These are phyloP conservation scores for Labia minor DNA, from an alignment of 2,888 invertebrate species.

Conservation along the genomic window DNA sequence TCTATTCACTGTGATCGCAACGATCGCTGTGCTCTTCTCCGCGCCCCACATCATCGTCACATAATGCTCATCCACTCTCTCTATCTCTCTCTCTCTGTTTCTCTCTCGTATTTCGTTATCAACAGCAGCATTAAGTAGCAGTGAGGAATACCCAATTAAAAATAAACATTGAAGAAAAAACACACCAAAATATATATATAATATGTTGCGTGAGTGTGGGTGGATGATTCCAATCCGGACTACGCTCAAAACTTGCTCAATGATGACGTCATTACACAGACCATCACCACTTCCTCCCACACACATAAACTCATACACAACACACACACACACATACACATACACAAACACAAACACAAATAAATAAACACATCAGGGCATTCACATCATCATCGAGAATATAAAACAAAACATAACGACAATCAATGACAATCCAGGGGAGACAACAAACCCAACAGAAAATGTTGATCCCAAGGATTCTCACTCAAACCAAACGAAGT, in stretches of 20 bases:
- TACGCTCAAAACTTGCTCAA: neutral
- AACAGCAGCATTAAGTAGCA: neutral
- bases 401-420: neutral
- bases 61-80: conserved; percentile 39
- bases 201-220: conserved; percentile 2
- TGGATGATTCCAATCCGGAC: neutral
- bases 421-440: neutral
- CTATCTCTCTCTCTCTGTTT: conserved; percentile 17
- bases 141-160: neutral
- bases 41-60: conserved; percentile 93
- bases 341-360: conserved; percentile 15
- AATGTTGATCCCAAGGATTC: too few relatives aligned
- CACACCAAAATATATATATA: conserved; percentile 20
- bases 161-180: conserved; percentile 14
- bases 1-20: conserved; percentile 94
- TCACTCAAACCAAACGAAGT: too few relatives aligned
- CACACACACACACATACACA: conserved; percentile 5
- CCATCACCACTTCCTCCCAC: neutral
- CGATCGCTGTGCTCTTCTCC: conserved; percentile 91
- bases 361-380: neutral
- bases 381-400: neutral
- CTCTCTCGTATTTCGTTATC: conserved; percentile 16
- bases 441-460: too few relatives aligned
- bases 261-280: neutral
- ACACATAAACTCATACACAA: conserved; percentile 13